Evolutionary conservation across 2,797 vertebrate genomes (phyloP).

Genomic region (Pachyuromys duprasi): DNA sequence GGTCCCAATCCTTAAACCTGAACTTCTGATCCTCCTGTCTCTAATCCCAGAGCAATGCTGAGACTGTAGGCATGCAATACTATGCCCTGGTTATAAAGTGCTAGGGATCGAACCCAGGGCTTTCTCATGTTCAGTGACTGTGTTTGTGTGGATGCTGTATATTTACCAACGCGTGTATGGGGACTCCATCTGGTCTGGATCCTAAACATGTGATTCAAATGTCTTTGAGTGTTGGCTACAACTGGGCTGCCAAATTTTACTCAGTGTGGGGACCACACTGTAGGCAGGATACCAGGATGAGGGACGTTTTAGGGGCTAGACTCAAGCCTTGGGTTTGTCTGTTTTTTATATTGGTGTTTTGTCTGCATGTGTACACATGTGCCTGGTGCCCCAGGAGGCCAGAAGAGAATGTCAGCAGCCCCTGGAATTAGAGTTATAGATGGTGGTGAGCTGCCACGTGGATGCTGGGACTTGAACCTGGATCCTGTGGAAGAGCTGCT

Average conservation of each 20-base stretch:
- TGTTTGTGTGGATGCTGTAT: background rate
- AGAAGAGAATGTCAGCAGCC: background rate
- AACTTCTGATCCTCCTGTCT: background rate
- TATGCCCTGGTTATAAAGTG: background rate
- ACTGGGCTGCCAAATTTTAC: fast-evolving
- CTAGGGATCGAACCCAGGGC: background rate
- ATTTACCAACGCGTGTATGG: fast-evolving
- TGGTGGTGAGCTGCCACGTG: background rate
- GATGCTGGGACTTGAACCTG: background rate
- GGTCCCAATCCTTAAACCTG: too few relatives aligned
- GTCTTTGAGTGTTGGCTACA: background rate
- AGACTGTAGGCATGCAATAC: background rate
- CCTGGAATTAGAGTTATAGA: background rate
- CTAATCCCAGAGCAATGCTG: background rate
- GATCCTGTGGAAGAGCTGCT: background rate
- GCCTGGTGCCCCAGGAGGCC: background rate
- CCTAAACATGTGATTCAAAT: background rate
- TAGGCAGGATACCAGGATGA: too few relatives aligned
- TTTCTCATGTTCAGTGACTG: background rate
- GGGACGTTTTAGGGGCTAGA: background rate
- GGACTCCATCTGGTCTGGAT: background rate
- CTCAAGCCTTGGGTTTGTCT: background rate
- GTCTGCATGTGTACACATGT: background rate
- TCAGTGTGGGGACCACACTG: background rate
- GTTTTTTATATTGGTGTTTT: background rate